Evolutionary conservation across 2,888 invertebrate species (phyloP), one percentile per base, ranked within the genome.

Genomic region (Ecliptopera silaceata): DNA sequence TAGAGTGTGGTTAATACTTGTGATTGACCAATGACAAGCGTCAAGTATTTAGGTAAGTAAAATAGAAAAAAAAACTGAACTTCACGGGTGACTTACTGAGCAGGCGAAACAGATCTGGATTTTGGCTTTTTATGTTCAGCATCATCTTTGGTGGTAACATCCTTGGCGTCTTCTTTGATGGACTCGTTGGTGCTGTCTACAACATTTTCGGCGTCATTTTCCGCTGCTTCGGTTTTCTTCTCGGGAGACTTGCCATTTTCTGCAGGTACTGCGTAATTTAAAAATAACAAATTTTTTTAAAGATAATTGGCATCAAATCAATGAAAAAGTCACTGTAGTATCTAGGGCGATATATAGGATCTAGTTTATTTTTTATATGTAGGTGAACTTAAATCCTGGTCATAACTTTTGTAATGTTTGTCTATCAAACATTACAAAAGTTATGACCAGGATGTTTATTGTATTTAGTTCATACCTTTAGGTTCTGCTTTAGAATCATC

Each of bases 181-280:
- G 69, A 52, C 39, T 84, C 85, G 36, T 61, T 72, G n/a, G 66
- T 71, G 0, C 74, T 68, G 56, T 78, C 83, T 32, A 76, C 73
- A 44, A 77, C 73, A 77, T 92, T 85, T 3, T 50, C 54, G 15
- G 59, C 61, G 68, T 89, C 80, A 74, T 88, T 81, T 68, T 79
- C 65, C 70, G 88, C 82, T 60, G 68, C 58, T 0, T 84, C 86
- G 68, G 84, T 82, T 77, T 89, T 78, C 75, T 80, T 83, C 60
- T 86, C 89, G 1, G 88, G 88, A 13, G 90, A 89, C 72, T 88
- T 88, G 31, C 90, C 90, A 64, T 91, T 90, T 80, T 90, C 90
- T 90, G 64, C 20, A 20, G 31, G 17, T 11, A 17, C 15, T 17
- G 11, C 6, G 10, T 4, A 17, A 15, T 22, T 36, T 22, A 29